phyloP scores from a whole-genome alignment of 2,888 invertebrate genomes.

The Pristionchus arcanus region DNA sequence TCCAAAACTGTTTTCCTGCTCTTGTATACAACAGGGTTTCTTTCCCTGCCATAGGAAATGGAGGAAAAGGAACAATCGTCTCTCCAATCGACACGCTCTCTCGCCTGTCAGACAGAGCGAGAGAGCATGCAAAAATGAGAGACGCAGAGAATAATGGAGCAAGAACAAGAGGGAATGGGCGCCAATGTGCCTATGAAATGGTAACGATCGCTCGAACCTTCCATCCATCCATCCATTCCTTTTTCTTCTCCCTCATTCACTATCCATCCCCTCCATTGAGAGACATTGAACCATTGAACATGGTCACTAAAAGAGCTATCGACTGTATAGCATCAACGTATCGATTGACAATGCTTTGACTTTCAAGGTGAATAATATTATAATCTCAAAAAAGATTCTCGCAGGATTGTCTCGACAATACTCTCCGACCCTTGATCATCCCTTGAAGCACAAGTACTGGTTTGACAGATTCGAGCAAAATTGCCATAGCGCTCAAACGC shows the following conservation, averaged over 20 bases:
- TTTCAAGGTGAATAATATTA: too few relatives aligned
- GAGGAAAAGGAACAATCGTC: background rate
- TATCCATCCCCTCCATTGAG: background rate
- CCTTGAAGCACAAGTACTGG: too few relatives aligned
- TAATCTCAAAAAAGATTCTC: too few relatives aligned
- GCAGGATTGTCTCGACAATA: too few relatives aligned
- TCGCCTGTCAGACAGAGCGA: background rate
- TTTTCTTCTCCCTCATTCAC: background rate
- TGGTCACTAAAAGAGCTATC: too few relatives aligned
- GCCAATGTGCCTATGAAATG: background rate
- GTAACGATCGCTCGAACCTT: background rate
- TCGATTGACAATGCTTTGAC: too few relatives aligned
- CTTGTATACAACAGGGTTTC: background rate
- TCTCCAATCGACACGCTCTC: background rate
- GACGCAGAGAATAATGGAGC: background rate
- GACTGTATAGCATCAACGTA: too few relatives aligned
- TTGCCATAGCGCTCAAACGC: too few relatives aligned
- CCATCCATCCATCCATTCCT: background rate
- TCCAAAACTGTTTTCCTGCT: background rate
- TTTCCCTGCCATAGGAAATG: background rate
- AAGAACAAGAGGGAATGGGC: background rate
- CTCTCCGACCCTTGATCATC: too few relatives aligned
- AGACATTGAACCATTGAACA: background rate
- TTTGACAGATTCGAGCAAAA: too few relatives aligned
- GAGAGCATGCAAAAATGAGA: background rate